Conservation (phyloP, 1,140 invertebrate species). For the Calliphora vicina region DNA sequence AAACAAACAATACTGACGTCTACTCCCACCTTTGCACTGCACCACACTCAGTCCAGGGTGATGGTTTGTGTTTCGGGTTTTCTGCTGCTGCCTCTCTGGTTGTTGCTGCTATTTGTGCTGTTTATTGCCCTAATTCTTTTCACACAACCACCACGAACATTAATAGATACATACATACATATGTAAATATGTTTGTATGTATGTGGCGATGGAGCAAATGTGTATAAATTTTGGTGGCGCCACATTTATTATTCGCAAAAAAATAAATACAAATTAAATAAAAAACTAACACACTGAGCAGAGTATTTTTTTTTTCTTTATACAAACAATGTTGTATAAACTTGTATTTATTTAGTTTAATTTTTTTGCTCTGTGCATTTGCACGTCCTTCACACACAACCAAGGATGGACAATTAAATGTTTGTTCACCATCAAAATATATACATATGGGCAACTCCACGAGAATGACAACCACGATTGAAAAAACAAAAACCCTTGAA, state of each 20-base stretch:
- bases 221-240: constrained; percentile 3
- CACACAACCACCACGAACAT: neutral
- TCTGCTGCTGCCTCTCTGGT: neutral
- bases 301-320: neutral
- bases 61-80: no score
- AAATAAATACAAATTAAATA: neutral
- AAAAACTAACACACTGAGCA: neutral
- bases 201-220: constrained; percentile 15
- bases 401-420: neutral
- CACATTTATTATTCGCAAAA: neutral
- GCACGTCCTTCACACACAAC: constrained; percentile 21
- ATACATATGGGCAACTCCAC: no score
- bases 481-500: no score
- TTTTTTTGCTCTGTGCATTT: constrained; percentile 1
- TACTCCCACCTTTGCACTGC: neutral
- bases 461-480: no score
- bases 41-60: neutral
- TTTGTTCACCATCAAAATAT: neutral
- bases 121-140: constrained; percentile 27
- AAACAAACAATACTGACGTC: constrained; percentile 17
- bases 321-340: neutral
- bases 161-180: neutral
- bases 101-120: neutral
- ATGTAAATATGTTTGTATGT: neutral
- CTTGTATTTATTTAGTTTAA: neutral